These are phyloP conservation scores for Drosophila sechellia DNA, from an alignment of 1,140 invertebrate genomes.

Conservation along the genomic window DNA sequence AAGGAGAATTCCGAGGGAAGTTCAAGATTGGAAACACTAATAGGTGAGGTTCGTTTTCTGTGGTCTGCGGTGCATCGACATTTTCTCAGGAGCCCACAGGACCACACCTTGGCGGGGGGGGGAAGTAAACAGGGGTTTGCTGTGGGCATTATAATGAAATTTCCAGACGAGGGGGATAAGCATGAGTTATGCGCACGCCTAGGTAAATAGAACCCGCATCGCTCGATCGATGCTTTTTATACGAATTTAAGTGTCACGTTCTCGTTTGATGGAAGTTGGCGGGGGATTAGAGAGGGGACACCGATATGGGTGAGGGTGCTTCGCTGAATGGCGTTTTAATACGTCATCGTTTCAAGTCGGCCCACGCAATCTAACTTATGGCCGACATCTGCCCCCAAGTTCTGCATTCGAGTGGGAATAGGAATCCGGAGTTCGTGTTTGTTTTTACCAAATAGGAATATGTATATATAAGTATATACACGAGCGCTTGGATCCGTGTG, in stretches of 20 bases:
- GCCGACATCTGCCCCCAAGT: slow-evolving; percentile 73
- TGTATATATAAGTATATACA: slow-evolving; percentile 15
- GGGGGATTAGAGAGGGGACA: slow-evolving; percentile 4
- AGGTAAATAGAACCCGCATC: slow-evolving; percentile 81
- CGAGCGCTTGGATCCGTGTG: slow-evolving; percentile 51
- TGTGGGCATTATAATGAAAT: slow-evolving; percentile 52
- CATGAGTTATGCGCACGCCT: slow-evolving; percentile 73
- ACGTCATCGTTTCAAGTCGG: slow-evolving; percentile 75
- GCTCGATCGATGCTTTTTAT: slow-evolving; percentile 80
- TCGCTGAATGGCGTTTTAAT: slow-evolving; percentile 73
- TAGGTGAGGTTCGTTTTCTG: slow-evolving; percentile 35
- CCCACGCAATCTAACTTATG: slow-evolving; percentile 79
- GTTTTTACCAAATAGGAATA: slow-evolving; percentile 72
- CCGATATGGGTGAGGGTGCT: slow-evolving; percentile 3
- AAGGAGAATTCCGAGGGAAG: slow-evolving; percentile 41
- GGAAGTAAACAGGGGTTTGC: neutral
- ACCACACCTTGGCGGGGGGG: slow-evolving; percentile 66
- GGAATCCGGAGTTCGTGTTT: slow-evolving; percentile 72
- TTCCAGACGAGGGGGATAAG: slow-evolving; percentile 59
- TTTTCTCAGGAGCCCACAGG: slow-evolving; percentile 56
- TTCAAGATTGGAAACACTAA: slow-evolving; percentile 52
- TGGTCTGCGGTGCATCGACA: slow-evolving; percentile 60
- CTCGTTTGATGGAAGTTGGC: slow-evolving; percentile 22
- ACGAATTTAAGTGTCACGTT: slow-evolving; percentile 81
- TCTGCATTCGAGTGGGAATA: slow-evolving; percentile 52